Evolutionary conservation across 2,113 vertebrate genomes (phyloP), one percentile per base, ranked within the genome.

Genomic region (Kryptolebias marmoratus): DNA sequence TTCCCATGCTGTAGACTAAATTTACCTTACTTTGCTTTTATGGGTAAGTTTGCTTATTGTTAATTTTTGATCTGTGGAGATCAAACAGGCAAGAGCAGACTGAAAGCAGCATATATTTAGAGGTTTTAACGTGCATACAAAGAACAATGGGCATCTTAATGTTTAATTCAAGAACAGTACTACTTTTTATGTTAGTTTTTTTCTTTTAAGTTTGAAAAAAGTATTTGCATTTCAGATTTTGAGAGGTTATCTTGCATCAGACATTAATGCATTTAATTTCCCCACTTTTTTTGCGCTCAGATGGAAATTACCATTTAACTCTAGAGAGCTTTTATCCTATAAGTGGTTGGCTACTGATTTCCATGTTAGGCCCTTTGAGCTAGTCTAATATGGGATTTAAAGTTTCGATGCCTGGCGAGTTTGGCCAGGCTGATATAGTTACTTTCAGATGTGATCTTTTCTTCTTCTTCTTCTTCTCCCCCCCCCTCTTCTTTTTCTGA

Each of bases 1-100:
- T 80, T 86, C 56, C 39, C 61, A 53, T 77, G 28, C 73, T 61
- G 44, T 31, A 32, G 55, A 76, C 59, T 62, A 67, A 42, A 58
- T 73, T 55, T 27, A 74, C 60, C 53, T 48, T 12, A 57, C 57
- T 30, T 64, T 0, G 1, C 28, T 63, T 64, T 56, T 58, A 68
- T 49, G 0, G 0, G 22, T 54, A 67, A 18, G 44, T 57, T 50
- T 69, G 52, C 61, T 49, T 28, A 49, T 48, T 57, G 64, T 66
- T 0, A 2, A 63, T 57, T 52, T 76, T 39, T 59, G 8, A 60
- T 27, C 8, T 45, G 45, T 58, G 8, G 18, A 1, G 47, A 52
- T 55, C 15, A 31, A 12, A 47, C 8, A 5, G 14, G 16, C n/a
- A 8, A 50, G 15, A 57, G 45, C 77, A 28, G 36, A 44, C 39